Base-by-base conservation (phyloP, 2,888 invertebrate genomes). In the Eumerus sabulonum region DNA sequence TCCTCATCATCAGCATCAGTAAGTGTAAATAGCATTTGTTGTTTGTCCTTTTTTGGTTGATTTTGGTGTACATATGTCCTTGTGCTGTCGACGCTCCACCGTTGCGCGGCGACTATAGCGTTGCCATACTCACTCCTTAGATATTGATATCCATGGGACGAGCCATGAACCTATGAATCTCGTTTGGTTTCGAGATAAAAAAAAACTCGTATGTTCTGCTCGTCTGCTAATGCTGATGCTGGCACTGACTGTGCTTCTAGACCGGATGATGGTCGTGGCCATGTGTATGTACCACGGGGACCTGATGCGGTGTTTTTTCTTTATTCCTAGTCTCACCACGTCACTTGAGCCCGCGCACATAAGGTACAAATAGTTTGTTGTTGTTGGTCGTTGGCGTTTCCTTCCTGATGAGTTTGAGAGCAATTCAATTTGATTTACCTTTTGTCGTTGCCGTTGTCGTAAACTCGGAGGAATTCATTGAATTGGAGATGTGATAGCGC, bases 401-500 rank as follows among this genome's bases (percentile, higher is more conserved):
- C 16, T 45, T 27, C 16, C 53, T 27, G 11, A n/a, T 11, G n/a
- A 40, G 12, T 11, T 12, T 35, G 14, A 12, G 57, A 51, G 57
- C 51, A 59, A 76, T 76, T 76, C 59, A 59, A 76, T 59, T 64
- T 70, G 70, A 76, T 76, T 76, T 48, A 76, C 42, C 70, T 40
- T 40, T 40, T 40, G 27, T 27, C 27, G 27, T 27, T 40, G n/a
- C 11, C 40, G 40, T 70, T 42, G 18, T 36, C 42, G 35, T 35
- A 45, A 19, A 51, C 44, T 62, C 19, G 17, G 7, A 44, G 40
- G 56, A 76, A 76, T 70, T 59, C 70, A 70, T 70, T 38, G 54
- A 76, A 54, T 76, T 53, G 53, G 16, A 47, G 53, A 54, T 57
- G 53, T 63, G 63, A 64, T 68, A 74, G 62, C 48, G 47, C 68